phyloP scores from a whole-genome alignment of 2,113 vertebrate species.

The Cnemophilus loriae region DNA sequence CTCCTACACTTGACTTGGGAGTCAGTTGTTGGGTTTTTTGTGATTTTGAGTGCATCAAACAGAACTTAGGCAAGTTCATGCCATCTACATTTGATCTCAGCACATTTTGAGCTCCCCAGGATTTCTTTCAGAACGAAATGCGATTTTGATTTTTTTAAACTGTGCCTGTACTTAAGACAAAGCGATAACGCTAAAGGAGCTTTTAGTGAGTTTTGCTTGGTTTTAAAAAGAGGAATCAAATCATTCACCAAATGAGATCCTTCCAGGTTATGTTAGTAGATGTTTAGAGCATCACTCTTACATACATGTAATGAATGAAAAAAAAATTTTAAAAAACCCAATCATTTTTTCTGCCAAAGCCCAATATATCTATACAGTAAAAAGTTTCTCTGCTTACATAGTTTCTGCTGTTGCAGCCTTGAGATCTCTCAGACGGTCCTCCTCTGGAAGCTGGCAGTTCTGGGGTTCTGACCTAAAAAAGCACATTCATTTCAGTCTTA shows the following conservation, averaged over 20 bases:
- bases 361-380: not conserved
- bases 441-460: constrained; percentile 56
- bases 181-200: not conserved
- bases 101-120: not conserved
- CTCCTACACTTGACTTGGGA: not conserved
- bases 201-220: not conserved
- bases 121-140: not conserved
- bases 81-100: not conserved
- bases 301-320: not conserved
- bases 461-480: constrained; percentile 69
- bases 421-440: constrained; percentile 78
- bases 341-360: not conserved
- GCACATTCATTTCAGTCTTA: not conserved
- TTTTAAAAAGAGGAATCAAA: not conserved
- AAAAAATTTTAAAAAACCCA: not conserved
- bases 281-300: not conserved
- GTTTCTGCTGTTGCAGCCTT: constrained; percentile 78
- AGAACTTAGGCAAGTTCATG: not conserved
- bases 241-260: not conserved
- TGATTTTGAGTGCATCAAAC: not conserved
- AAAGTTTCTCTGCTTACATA: constrained; percentile 72
- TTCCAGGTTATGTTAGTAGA: not conserved
- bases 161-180: not conserved
- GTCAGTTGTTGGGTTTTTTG: not conserved
- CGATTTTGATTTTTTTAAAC: not conserved